phyloP scores from a whole-genome alignment of 2,797 vertebrate genomes.

The Chaunax sp. region DNA sequence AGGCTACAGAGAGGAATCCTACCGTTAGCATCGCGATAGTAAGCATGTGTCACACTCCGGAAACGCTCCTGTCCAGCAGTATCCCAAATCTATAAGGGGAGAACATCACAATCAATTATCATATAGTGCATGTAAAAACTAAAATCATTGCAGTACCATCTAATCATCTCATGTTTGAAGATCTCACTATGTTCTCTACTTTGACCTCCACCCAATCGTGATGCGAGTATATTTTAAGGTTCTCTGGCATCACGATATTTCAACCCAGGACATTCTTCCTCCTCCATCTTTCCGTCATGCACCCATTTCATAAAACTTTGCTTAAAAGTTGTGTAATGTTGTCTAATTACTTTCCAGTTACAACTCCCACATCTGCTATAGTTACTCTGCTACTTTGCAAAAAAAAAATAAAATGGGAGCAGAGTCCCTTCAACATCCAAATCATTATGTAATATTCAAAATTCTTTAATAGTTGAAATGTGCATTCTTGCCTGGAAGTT shows the following conservation, averaged over 20 bases:
- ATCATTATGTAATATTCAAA: too few relatives aligned
- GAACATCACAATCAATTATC: slow-evolving; percentile 6
- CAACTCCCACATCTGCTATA: not conserved
- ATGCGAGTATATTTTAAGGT: too few relatives aligned
- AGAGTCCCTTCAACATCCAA: too few relatives aligned
- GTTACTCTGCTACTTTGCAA: not conserved
- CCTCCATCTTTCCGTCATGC: too few relatives aligned
- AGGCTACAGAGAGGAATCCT: slow-evolving; percentile 52
- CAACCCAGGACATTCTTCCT: too few relatives aligned
- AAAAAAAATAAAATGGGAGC: not conserved
- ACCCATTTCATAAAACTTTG: not conserved
- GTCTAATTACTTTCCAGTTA: not conserved
- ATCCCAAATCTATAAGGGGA: slow-evolving; percentile 88
- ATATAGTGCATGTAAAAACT: too few relatives aligned
- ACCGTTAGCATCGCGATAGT: slow-evolving; percentile 93
- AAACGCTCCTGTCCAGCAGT: slow-evolving; percentile 92
- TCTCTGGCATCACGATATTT: not conserved
- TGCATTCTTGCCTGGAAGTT: not conserved
- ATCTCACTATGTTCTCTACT: too few relatives aligned
- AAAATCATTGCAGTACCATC: not conserved
- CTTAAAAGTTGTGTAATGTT: not conserved
- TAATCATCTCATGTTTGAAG: not conserved
- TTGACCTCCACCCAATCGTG: too few relatives aligned
- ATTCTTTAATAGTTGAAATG: not conserved
- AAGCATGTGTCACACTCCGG: slow-evolving; percentile 91